phyloP scores from a whole-genome alignment of 2,888 invertebrate genomes.

The Ariolimax columbianus region DNA sequence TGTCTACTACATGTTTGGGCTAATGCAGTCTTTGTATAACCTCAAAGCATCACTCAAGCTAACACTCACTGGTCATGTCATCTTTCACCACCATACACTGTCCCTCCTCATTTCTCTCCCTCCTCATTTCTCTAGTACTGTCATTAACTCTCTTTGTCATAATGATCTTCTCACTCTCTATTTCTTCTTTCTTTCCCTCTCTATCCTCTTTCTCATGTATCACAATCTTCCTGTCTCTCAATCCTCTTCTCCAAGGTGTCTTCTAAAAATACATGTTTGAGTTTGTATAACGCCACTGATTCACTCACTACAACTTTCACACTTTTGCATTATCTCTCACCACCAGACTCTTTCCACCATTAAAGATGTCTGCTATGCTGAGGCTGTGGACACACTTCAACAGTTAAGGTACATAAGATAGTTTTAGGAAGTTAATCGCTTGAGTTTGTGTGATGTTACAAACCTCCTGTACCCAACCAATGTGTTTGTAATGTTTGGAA shows the following conservation, averaged over 20 bases:
- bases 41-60: no score
- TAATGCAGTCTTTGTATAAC: no score
- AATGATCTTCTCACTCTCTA: no score
- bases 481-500: no score
- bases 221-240: background rate
- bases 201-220: background rate
- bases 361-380: conserved; percentile 81
- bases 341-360: conserved; percentile 74
- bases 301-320: background rate
- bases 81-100: no score
- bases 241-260: background rate
- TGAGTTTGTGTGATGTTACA: no score
- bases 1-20: no score
- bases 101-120: no score
- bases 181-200: background rate
- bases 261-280: background rate
- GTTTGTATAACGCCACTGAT: background rate
- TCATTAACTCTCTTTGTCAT: no score
- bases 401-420: conserved; percentile 81
- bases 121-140: no score
- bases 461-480: no score
- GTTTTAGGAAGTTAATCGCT: background rate
- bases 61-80: no score
- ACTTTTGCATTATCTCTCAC: background rate
- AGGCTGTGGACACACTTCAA: conserved; percentile 87